Conservation (phyloP, 2,888 invertebrate genomes). For the Tiliacea aurago region DNA sequence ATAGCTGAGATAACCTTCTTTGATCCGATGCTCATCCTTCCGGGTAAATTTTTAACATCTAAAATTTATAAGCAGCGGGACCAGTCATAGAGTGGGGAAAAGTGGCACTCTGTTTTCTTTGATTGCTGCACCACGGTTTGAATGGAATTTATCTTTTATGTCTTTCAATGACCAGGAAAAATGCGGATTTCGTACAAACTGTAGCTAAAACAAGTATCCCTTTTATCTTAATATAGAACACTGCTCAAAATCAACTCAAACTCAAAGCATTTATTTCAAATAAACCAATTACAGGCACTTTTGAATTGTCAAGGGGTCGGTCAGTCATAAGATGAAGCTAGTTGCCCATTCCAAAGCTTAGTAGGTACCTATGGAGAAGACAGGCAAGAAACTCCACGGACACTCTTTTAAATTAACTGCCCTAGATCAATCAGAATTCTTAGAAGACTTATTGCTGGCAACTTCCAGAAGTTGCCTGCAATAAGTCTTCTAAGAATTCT, state of each 20-base stretch:
- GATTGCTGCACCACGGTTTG: conserved; percentile 13
- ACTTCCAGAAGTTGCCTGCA: background rate
- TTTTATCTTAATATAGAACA: background rate
- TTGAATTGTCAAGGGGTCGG: too few relatives aligned
- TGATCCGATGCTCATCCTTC: conserved; percentile 40
- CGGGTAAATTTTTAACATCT: conserved; percentile 43
- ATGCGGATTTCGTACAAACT: conserved; percentile 11
- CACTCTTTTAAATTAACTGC: too few relatives aligned
- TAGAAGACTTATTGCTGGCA: background rate
- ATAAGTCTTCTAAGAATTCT: too few relatives aligned
- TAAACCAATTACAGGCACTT: too few relatives aligned
- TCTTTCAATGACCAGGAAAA: conserved; percentile 19
- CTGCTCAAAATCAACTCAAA: too few relatives aligned
- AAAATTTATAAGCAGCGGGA: conserved; percentile 29
- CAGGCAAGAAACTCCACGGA: too few relatives aligned
- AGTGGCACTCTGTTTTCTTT: conserved; percentile 40
- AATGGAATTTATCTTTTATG: conserved; percentile 25
- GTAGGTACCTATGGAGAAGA: too few relatives aligned
- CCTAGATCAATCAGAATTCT: background rate
- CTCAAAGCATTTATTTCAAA: too few relatives aligned
- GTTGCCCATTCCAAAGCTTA: too few relatives aligned
- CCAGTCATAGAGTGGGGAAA: conserved; percentile 23
- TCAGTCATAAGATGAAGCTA: too few relatives aligned
- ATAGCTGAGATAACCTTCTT: conserved; percentile 38
- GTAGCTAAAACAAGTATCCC: background rate